Conservation (phyloP, 1,140 invertebrate genomes). For the Phocides pigmalion region DNA sequence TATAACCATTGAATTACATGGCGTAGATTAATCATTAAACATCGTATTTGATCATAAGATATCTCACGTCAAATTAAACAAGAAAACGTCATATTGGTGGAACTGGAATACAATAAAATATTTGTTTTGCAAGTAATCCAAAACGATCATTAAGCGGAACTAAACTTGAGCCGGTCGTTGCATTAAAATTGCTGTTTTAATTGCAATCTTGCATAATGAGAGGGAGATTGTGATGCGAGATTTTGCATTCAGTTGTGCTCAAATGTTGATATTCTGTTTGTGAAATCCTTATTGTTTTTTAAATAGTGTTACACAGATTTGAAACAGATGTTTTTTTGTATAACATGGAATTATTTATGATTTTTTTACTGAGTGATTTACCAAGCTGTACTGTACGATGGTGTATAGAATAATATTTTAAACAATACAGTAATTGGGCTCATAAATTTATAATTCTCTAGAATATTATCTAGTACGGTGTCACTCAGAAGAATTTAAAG, state of each 20-base stretch:
- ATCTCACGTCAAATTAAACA: neutral
- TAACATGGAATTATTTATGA: too few relatives aligned
- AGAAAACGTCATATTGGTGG: neutral
- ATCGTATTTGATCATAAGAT: neutral
- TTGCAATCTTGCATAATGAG: constrained; percentile 11
- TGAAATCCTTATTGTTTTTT: constrained; percentile 1
- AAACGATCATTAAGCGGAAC: constrained; percentile 1
- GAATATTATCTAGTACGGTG: too few relatives aligned
- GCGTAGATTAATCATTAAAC: too few relatives aligned
- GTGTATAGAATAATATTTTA: too few relatives aligned
- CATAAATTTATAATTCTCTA: too few relatives aligned
- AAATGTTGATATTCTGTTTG: neutral
- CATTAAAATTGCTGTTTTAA: constrained; percentile 21
- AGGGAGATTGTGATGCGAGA: neutral
- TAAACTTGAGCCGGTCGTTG: constrained; percentile 13
- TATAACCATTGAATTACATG: too few relatives aligned
- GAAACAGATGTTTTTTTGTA: neutral
- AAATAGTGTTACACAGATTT: too few relatives aligned
- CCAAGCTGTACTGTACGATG: too few relatives aligned
- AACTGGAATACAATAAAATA: neutral
- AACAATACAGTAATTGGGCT: too few relatives aligned
- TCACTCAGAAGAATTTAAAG: too few relatives aligned
- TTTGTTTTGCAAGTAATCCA: neutral
- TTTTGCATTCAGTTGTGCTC: neutral
- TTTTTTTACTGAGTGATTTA: too few relatives aligned